Base-by-base conservation (phyloP, 2,113 vertebrate species). In the Prunella fulvescens region DNA sequence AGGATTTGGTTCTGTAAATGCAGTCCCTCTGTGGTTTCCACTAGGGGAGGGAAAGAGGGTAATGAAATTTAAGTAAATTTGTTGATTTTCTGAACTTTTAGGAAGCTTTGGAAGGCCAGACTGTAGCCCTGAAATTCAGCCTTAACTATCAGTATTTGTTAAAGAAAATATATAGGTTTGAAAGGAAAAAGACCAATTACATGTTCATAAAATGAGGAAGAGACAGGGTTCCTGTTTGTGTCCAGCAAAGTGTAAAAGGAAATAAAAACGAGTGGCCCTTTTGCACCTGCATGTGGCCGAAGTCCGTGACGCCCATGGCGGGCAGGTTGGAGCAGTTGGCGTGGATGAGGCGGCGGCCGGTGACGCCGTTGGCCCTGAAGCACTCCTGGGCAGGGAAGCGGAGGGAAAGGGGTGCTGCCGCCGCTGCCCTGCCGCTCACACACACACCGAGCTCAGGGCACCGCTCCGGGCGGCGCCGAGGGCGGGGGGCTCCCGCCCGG, bases 201-300 rank as follows among this genome's bases (percentile, higher is more conserved):
- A 12, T 10, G 18, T 69, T 77, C 48, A 69, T 47, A 79, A 64
- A 92, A 72, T 14, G 45, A 71, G 82, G 57, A 88, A 92, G 50
- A 72, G 9, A 61, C 9, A 53, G 47, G 73, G 47, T 4, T 66
- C 40, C 20, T 42, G 17, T 56, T 88, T 58, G 57, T 65, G 66
- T 33, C 61, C 82, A 82, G 53, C 9, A 17, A 90, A 62, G 81
- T 4, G 0, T 47, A 72, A 87, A 90, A 82, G 70, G 74, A 93
- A 96, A 61, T 60, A 76, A 79, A 44, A 23, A 29, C 0, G 4
- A 64, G 22, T 17, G 87, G 22, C 42, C 51, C 23, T 71, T 33
- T 39, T n/a, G 60, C 93, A 99, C 99, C 98, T 98, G 98, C 98
- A 99, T 98, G 94, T 99, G 96, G 84, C 98, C 97, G 95, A 99